Base-by-base conservation (phyloP, 2,797 vertebrate genomes). In the Gymnopithys bicolor region DNA sequence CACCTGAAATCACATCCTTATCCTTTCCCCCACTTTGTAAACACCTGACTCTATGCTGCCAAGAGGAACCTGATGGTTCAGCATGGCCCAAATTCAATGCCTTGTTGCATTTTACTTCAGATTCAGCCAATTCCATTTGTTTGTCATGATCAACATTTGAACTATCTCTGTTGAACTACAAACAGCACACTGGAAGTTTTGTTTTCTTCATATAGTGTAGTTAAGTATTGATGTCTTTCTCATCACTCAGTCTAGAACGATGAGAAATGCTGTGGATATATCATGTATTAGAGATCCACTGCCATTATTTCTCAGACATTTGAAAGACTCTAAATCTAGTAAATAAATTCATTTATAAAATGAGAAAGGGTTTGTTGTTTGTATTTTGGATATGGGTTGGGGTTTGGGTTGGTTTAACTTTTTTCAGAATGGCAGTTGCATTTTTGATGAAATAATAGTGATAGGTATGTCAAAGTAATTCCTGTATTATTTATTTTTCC, bases 321-420 rank as follows among this genome's bases (percentile, higher is more conserved):
- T 68, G 18, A 58, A 78, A 77, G 19, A 51, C 5, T 48, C 1
- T 48, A 75, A 48, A 9, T 71, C 27, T 46, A 68, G 32, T 7
- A 77, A 85, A 89, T 27, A 1, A 23, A 19, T 79, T 56, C 43
- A 35, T 8, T 46, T 82, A 62, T 52, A 43, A 76, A 73, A 62
- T 37, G 19, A 6, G 9, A 39, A 8, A 39, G 5, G 4, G 4
- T 37, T 37, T 48, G 5, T 5, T 2, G 21, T 25, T 39, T 46
- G 5, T 0, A 0, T 32, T 39, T 17, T 33, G 9, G 3, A 7
- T 78, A 67, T 56, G 15, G 5, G 5, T 28, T 53, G 2, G 13
- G 8, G 6, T 23, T 66, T 51, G 30, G 32, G 3, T 8, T 92
- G 13, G 0, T 27, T 14, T 16, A 18, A 53, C 3, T 67, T 84